phyloP scores from a whole-genome alignment of 2,888 invertebrate genomes.

The Nomada fucata region DNA sequence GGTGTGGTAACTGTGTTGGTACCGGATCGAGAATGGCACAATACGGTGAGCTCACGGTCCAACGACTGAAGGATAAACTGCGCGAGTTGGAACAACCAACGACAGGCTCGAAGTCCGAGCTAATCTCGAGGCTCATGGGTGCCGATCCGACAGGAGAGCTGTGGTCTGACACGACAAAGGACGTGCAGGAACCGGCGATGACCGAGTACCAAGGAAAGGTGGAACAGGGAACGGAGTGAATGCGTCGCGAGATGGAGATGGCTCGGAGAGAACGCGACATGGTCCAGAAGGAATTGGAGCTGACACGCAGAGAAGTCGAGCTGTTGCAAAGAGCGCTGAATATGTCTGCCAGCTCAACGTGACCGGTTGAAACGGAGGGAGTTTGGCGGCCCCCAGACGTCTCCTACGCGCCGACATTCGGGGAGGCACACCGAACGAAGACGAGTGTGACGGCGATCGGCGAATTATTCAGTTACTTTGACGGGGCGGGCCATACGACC shows the following conservation, averaged over 20 bases:
- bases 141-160: neutral
- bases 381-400: too few species aligned
- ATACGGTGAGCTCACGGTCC: neutral
- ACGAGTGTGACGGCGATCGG: neutral
- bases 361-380: too few species aligned
- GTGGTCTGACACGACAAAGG: neutral
- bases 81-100: neutral
- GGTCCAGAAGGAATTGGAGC: neutral
- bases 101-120: neutral
- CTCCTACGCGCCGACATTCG: too few species aligned
- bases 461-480: neutral
- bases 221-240: neutral
- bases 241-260: conserved; percentile 2
- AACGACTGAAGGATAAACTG: neutral
- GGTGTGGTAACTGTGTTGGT: too few species aligned
- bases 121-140: conserved; percentile 2
- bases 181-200: neutral
- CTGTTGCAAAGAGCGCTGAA: neutral
- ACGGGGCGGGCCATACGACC: neutral
- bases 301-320: neutral
- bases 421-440: neutral
- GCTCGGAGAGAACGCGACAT: neutral
- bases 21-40: too few species aligned
- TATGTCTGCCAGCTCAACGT: too few species aligned
- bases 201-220: neutral